These are phyloP conservation scores for Abrostola tripartita DNA, from an alignment of 2,888 invertebrate genomes.

Conservation along the genomic window DNA sequence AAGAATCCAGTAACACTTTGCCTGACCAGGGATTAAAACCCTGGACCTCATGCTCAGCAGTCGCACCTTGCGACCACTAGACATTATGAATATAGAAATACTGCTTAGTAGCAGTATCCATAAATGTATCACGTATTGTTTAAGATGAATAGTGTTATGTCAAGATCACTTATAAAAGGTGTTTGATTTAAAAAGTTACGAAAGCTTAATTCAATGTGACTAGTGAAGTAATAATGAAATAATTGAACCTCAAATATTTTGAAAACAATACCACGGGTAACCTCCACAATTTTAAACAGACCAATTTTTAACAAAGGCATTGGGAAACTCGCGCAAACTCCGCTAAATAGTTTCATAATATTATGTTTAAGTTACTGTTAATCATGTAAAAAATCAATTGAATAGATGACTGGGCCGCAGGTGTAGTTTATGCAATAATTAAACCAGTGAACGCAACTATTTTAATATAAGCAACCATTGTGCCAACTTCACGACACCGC, in stretches of 20 bases:
- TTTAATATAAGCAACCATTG: conserved; percentile 79
- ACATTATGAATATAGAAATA: too few relatives aligned
- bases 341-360: conserved; percentile 54
- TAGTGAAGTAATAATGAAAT: conserved; percentile 9
- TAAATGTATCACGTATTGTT: too few relatives aligned
- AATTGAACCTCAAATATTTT: conserved; percentile 41
- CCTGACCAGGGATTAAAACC: too few relatives aligned
- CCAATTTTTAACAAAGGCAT: conserved; percentile 58
- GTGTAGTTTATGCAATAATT: conserved; percentile 68
- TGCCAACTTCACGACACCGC: conserved; percentile 53
- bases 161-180: too few relatives aligned
- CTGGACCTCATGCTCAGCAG: too few relatives aligned
- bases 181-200: conserved; percentile 19
- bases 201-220: conserved; percentile 31
- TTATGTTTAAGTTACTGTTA: conserved; percentile 56
- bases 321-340: conserved; percentile 43
- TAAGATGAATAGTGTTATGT: too few relatives aligned
- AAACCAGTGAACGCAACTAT: conserved; percentile 68
- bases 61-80: too few relatives aligned
- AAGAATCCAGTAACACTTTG: too few relatives aligned
- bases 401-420: conserved; percentile 66
- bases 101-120: too few relatives aligned
- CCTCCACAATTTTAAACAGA: conserved; percentile 43
- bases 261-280: conserved; percentile 46
- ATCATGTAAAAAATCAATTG: conserved; percentile 57